Evolutionary conservation across 1,140 invertebrate species (phyloP), one percentile per base, ranked within the genome.

Genomic region (Temnothorax curvispinosus): DNA sequence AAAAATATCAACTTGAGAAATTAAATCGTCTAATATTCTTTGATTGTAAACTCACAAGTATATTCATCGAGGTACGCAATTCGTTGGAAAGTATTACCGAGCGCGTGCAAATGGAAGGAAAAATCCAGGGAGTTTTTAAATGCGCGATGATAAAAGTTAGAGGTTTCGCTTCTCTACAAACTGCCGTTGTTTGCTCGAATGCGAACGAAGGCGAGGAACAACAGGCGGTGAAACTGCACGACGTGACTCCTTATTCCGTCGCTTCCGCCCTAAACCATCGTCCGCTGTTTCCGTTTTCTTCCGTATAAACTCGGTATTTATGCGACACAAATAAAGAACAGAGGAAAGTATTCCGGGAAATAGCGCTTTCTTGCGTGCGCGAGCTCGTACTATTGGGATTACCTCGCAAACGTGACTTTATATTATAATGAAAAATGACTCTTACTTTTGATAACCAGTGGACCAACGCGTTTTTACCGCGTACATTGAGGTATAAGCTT

Each of bases 171-270:
- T 82, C 54, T 82, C 41, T 60, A 18, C 69, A 74, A 82, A 82
- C 52, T 74, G 21, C 65, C 65, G 67, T 72, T 82, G 80, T 82
- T 82, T 74, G 67, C 21, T 47, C 80, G 41, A 82, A 60, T 58
- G 15, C 41, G 54, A 52, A 52, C 32, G 18, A 38, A 72, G 52
- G 35, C 41, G 56, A 77, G 56, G 21, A 77, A 69, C 65, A 69
- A 32, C 52, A 84, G 41, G 9, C 69, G 80, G 69, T 69, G 52
- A 74, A 82, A 82, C 80, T 71, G 67, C 67, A 84, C 64, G 27
- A 84, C 69, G 80, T 82, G 67, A 84, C 80, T 84, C 80, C 44
- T 84, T 84, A 84, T 84, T 84, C 58, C 69, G 69, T 41, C 44
- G 69, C 41, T 84, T 84, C 80, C 80, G 54, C n/a, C 54, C 80